Conservation (phyloP, 2,888 invertebrate species). For the Torymus auratus region DNA sequence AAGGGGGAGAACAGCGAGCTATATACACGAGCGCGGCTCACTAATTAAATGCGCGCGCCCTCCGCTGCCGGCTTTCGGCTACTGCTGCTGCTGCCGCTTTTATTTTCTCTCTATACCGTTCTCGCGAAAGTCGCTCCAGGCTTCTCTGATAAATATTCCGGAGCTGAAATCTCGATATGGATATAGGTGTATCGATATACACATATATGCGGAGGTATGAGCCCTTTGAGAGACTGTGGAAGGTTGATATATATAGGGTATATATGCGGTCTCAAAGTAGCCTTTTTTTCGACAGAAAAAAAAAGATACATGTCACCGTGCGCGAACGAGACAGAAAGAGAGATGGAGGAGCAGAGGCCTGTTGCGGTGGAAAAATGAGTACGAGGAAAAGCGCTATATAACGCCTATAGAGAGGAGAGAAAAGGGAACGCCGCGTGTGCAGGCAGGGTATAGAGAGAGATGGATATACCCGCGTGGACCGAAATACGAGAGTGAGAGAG, state of each 20-base stretch:
- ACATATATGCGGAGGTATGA: too few species aligned
- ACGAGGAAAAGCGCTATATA: slow-evolving; percentile 15
- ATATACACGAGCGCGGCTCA: slow-evolving; percentile 27
- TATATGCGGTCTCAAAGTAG: too few species aligned
- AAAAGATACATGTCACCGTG: too few species aligned
- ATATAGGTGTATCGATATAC: too few species aligned
- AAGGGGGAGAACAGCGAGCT: slow-evolving; percentile 3
- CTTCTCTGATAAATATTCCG: too few species aligned
- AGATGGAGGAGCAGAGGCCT: too few species aligned
- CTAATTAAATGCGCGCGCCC: slow-evolving; percentile 53
- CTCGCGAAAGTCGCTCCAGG: slow-evolving; percentile 9
- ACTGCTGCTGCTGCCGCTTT: slow-evolving; percentile 55
- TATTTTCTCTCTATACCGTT: slow-evolving; percentile 38
- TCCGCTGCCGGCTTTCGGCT: slow-evolving; percentile 50
- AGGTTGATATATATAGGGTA: too few species aligned
- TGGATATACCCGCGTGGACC: slow-evolving; percentile 5
- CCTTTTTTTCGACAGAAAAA: too few species aligned
- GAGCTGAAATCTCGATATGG: too few species aligned
- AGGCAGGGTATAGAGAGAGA: background rate
- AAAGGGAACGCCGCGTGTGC: background rate
- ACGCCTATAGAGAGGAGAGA: background rate
- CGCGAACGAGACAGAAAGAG: too few species aligned
- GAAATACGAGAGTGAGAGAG: slow-evolving; percentile 34
- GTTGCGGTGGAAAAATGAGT: too few species aligned
- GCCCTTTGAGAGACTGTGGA: too few species aligned